Base-by-base conservation (phyloP, 92 coral and sea anemone genomes). In the Siderastrea radians region DNA sequence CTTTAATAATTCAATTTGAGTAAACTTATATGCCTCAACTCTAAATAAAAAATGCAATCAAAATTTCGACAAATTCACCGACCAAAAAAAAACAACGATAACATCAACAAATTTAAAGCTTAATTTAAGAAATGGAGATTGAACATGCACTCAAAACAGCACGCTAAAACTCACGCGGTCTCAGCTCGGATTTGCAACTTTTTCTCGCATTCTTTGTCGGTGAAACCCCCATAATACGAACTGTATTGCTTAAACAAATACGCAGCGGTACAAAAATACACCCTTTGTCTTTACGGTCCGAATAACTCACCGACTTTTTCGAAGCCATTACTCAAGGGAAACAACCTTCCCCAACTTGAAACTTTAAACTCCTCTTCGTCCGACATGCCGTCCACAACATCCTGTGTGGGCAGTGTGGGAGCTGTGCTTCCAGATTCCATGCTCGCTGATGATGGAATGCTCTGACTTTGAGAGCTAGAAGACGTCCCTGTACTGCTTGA, bases 331-430 rank as follows among this genome's bases (percentile, higher is more conserved):
- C 95, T 95, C 46, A 93, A 50, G 19, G 98, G 98, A 72, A 86
- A 93, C 67, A 95, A 69, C 50, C 93, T 86, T 13, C 98, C 98
- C 98, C 98, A 95, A 53, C 82, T 51, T 0, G 62, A 47, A 43
- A 67, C 70, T 45, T 45, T 75, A 6, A 50, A 77, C 16, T 74
- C 80, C 15, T 95, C 98, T 1, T 87, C 92, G 44, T 93, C 96
- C 15, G 87, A 84, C 77, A 90, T 68, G 13, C 98, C 98, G 63
- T 95, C 98, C 5, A 91, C 93, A 10, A 87, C 78, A 72, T 95
- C 98, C 74, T 95, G 98, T 7, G 95, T 93, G 0, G 98, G 93
- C 6, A 90, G 84, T 0, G 95, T 92, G 49, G 91, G 81, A 49
- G 85, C 92, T 43, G 95, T 90, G 6, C 86, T 65, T 5, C 83